Evolutionary conservation across 2,113 vertebrate species (phyloP).

Genomic region (Psettodes erumei): DNA sequence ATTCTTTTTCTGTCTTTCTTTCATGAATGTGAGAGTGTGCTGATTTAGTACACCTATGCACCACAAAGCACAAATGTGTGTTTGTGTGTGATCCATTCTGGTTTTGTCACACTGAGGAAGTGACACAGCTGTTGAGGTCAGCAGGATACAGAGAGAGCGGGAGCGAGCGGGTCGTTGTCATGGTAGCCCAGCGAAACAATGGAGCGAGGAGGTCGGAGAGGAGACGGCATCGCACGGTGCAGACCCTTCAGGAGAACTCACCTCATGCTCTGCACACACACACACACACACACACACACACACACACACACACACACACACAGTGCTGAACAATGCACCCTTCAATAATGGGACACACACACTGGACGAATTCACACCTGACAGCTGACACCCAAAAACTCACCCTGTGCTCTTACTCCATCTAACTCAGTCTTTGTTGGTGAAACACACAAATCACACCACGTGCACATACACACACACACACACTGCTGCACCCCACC

Average conservation of each 20-base stretch:
- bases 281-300: conserved; percentile 27
- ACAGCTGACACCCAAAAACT: conserved; percentile 49
- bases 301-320: conserved; percentile 30
- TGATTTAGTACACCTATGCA: conserved; percentile 43
- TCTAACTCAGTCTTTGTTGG: conserved; percentile 61
- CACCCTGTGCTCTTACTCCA: conserved; percentile 17
- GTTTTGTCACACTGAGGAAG: conserved; percentile 80
- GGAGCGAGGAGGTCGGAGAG: conserved; percentile 44
- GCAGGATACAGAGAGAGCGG: conserved; percentile 67
- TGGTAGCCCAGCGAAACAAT: conserved; percentile 71
- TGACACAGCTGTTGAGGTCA: conserved; percentile 85
- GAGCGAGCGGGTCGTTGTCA: conserved; percentile 75
- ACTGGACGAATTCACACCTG: conserved; percentile 63
- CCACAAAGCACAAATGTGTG: conserved; percentile 31
- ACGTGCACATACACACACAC: conserved; percentile 40
- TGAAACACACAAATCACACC: conserved; percentile 67
- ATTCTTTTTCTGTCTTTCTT: background rate
- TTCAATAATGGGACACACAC: conserved; percentile 33
- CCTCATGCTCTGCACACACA: conserved; percentile 41
- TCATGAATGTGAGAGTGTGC: conserved; percentile 11
- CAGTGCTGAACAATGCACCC: conserved; percentile 40
- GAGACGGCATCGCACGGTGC: conserved; percentile 30
- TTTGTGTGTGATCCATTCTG: conserved; percentile 64
- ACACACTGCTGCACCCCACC: conserved; percentile 41
- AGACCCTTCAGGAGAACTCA: conserved; percentile 55